phyloP scores from a whole-genome alignment of 2,888 invertebrate genomes.

The Mythimna ferrago region DNA sequence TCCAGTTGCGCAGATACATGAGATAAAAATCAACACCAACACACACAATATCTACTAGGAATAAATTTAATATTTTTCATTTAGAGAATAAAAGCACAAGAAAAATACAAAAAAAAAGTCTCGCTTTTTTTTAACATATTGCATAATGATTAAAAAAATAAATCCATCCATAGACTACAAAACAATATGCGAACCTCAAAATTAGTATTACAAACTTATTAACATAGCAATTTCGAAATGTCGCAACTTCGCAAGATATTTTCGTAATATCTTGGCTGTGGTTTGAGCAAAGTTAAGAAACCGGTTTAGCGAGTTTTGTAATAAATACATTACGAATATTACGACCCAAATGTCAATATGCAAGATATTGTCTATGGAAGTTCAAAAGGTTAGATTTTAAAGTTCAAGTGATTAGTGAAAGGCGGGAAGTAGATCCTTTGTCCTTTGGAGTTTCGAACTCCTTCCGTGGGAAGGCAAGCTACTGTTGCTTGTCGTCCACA shows the following conservation, averaged over 20 bases:
- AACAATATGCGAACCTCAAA: slow-evolving; percentile 11
- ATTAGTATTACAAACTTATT: slow-evolving; percentile 12
- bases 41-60: no score
- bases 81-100: no score
- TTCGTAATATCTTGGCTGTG: slow-evolving; percentile 26
- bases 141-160: no score
- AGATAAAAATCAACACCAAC: no score
- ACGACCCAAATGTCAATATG: slow-evolving; percentile 44
- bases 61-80: no score
- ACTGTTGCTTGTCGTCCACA: no score
- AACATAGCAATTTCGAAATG: slow-evolving; percentile 31
- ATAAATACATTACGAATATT: slow-evolving; percentile 37
- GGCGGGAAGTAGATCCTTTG: neutral
- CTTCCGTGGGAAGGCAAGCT: no score
- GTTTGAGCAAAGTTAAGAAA: slow-evolving; percentile 41
- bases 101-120: no score
- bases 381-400: slow-evolving; percentile 42
- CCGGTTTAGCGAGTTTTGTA: slow-evolving; percentile 51
- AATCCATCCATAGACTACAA: neutral
- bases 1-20: no score
- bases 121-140: no score
- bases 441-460: no score
- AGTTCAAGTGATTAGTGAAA: slow-evolving; percentile 4
- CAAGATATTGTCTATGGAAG: slow-evolving; percentile 21
- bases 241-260: slow-evolving; percentile 25